Base-by-base conservation (phyloP, 2,888 invertebrate species). In the Alloscopus bannaensis region DNA sequence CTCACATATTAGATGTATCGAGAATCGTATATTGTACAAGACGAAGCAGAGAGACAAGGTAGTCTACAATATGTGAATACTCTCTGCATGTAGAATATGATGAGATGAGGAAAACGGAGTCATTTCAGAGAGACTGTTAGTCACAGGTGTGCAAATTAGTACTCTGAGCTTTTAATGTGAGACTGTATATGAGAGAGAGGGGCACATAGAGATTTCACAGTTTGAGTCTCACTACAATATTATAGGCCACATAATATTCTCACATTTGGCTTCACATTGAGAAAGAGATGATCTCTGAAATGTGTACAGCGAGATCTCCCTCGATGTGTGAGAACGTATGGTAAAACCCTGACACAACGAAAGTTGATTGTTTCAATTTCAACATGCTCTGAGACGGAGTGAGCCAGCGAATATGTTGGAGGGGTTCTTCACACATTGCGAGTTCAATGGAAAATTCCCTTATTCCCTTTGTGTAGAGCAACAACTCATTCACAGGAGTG, bases 121-220 rank as follows among this genome's bases (percentile, higher is more conserved):
- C 57, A 57, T 28, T 28, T n/a, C n/a, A n/a, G n/a, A n/a, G n/a
- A 57, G 57, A 57, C 57, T 57, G 24, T 57, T 28, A 57, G 57
- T 57, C 57, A 57, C 57, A 57, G 57, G 57, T 57, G 57, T 57
- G 57, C 57, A 57, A 57, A 57, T 57, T 57, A 29, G 57, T 57
- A 57, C 57, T 57, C n/a, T n/a, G n/a, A 57, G 57, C 4, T 57
- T 52, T 24, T 3, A 36, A 47, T 57, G n/a, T 28, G 29, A 16
- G 24, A 6, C 22, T 20, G 22, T 52, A 52, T 52, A n/a, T n/a
- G n/a, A n/a, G n/a, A n/a, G 52, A 36, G 13, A 8, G 36, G 8
- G 6, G 13, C 36, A 11, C n/a, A 28, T 52, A 52, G 28, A 57
- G 57, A 16, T 57, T 57, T 57, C 57, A 57, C 57, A 57, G 57